Percentiles rank a stretch among this genome's conserved stretches.
These are phyloP conservation scores for Cyrtorhinus lividipennis DNA, from an alignment of 1,140 invertebrate genomes.

Conservation along the genomic window DNA sequence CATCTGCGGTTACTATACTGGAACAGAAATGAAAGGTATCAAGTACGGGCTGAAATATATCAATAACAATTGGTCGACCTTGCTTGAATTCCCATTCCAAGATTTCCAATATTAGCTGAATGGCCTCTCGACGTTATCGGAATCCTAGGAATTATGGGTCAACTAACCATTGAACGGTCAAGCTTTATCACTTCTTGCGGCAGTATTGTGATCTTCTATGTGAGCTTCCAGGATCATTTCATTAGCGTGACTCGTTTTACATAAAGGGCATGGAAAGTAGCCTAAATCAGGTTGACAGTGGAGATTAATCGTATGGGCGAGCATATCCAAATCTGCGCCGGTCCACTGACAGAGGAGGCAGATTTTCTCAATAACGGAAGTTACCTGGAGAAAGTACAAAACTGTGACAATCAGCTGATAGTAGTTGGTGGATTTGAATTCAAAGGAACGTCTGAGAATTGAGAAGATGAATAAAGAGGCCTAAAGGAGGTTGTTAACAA, in stretches of 20 bases:
- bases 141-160: too few relatives aligned
- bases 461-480: too few relatives aligned
- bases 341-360: conserved; percentile 18
- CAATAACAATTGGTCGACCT: background rate
- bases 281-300: conserved; percentile 20
- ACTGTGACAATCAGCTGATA: background rate
- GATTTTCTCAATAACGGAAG: conserved; percentile 13
- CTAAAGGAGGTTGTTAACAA: too few relatives aligned
- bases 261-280: conserved; percentile 19
- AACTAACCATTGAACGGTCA: too few relatives aligned
- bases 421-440: background rate
- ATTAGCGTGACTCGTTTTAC: conserved; percentile 15
- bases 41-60: too few relatives aligned
- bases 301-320: conserved; percentile 16
- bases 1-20: too few relatives aligned
- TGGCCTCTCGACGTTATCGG: background rate
- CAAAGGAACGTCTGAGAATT: too few relatives aligned
- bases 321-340: conserved; percentile 17
- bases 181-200: background rate
- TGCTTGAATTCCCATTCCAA: background rate
- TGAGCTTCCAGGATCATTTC: conserved; percentile 18
- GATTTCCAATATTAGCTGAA: background rate
- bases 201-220: conserved; percentile 4
- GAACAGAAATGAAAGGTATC: too few relatives aligned
- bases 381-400: background rate